These are phyloP conservation scores for Hemitrygon akajei DNA, from an alignment of 2,797 vertebrate species.

Conservation along the genomic window DNA sequence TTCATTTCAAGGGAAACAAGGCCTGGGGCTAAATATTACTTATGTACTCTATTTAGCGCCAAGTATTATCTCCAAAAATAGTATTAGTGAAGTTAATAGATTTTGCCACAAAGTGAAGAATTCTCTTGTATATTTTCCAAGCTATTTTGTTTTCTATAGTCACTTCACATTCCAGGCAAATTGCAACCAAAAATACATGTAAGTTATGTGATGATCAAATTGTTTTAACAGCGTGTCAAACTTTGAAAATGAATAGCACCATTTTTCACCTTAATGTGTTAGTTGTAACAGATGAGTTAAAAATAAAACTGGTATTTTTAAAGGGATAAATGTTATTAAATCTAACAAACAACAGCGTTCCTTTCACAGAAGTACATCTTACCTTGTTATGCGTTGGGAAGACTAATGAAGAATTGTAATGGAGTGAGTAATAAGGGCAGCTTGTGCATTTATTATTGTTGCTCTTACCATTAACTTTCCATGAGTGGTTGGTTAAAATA, in stretches of 20 bases:
- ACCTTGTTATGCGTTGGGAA: constrained; percentile 18
- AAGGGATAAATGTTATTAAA: neutral
- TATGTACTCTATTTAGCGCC: neutral
- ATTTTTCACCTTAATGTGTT: neutral
- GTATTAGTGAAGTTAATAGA: neutral
- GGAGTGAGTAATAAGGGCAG: neutral
- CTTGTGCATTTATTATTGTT: constrained; percentile 60
- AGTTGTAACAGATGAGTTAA: neutral
- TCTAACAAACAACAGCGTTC: neutral
- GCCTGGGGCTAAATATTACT: too few relatives aligned
- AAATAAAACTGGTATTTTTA: neutral
- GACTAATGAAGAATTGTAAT: constrained; percentile 33
- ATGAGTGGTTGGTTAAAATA: constrained; percentile 68
- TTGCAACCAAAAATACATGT: neutral
- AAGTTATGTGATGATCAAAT: neutral
- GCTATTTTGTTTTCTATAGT: neutral
- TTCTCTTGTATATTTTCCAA: neutral
- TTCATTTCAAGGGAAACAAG: neutral
- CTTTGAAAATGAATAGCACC: neutral
- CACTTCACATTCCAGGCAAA: neutral
- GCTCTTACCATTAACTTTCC: constrained; percentile 41
- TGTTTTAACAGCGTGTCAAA: neutral
- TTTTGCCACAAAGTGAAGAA: neutral
- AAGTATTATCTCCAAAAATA: neutral
- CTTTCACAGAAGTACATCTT: neutral